phyloP scores from a whole-genome alignment of 2,113 vertebrate species.

The Macquaria ambigua region DNA sequence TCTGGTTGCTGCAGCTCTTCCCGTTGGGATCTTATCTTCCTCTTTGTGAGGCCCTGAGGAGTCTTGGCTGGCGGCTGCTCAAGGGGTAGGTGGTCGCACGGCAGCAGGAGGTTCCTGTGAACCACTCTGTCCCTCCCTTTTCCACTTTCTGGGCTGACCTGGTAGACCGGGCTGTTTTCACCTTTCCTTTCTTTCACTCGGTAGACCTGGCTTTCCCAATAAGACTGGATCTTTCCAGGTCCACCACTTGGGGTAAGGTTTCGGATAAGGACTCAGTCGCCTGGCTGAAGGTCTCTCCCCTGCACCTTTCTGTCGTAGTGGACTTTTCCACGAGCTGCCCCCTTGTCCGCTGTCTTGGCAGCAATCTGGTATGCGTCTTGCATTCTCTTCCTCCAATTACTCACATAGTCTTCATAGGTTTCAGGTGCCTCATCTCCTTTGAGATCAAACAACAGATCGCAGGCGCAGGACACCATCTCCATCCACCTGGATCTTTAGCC shows the following conservation, averaged over 20 bases:
- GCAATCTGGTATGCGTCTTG: conserved; percentile 14
- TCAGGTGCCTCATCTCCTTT: not conserved
- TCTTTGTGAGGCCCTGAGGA: not conserved
- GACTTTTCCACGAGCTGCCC: conserved; percentile 12
- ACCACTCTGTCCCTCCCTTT: conserved; percentile 1
- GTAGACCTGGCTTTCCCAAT: conserved; percentile 50
- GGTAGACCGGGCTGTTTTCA: conserved; percentile 32
- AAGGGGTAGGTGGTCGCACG: conserved; percentile 5
- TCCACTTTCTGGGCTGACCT: conserved; percentile 25
- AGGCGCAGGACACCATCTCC: not conserved
- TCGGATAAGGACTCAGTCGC: not conserved
- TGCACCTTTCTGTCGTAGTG: conserved; percentile 30
- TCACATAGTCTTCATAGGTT: conserved; percentile 2
- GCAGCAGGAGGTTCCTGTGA: conserved; percentile 28
- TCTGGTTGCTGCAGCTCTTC: not conserved
- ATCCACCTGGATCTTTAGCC: no score
- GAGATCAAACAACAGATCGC: conserved; percentile 6
- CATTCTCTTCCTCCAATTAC: conserved; percentile 22
- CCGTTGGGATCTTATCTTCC: accelerated
- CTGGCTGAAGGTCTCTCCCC: conserved; percentile 8
- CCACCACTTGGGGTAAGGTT: conserved; percentile 44
- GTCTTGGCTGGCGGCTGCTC: not conserved
- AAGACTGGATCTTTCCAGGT: conserved; percentile 29
- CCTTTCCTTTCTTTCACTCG: conserved; percentile 35
- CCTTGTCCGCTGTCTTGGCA: not conserved